Evolutionary conservation across 2,113 vertebrate species (phyloP).

Genomic region (Clarias batrachus): DNA sequence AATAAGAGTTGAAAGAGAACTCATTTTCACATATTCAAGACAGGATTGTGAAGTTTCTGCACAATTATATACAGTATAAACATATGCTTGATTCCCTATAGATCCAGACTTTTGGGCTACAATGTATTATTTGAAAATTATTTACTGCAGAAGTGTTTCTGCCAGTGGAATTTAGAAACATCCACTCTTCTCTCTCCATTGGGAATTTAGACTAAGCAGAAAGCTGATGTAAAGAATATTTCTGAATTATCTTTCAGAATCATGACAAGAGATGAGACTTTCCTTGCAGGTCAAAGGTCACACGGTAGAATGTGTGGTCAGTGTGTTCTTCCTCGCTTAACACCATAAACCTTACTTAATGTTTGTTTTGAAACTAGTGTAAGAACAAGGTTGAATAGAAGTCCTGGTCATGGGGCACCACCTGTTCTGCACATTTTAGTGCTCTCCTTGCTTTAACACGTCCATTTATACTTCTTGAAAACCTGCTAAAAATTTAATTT

Average conservation of each 20-base stretch:
- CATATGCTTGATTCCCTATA: too few relatives aligned
- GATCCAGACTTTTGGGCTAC: too few relatives aligned
- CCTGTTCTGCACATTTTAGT: not conserved
- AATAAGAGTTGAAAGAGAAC: too few relatives aligned
- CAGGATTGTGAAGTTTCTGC: too few relatives aligned
- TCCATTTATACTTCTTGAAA: not conserved
- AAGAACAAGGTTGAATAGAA: not conserved
- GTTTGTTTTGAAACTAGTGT: not conserved
- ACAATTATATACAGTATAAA: too few relatives aligned
- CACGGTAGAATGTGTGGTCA: too few relatives aligned
- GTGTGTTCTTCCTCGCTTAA: not conserved
- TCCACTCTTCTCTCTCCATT: not conserved
- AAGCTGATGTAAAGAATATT: not conserved
- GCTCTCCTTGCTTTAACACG: not conserved
- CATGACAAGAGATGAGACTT: not conserved
- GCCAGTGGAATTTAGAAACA: not conserved
- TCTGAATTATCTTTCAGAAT: not conserved
- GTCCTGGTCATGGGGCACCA: not conserved
- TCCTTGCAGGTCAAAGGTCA: not conserved
- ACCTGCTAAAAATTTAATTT: not conserved
- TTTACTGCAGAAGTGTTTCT: not conserved
- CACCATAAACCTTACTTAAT: not conserved
- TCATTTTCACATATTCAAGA: too few relatives aligned
- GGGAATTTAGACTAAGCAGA: not conserved
- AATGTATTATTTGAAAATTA: not conserved